phyloP scores from a whole-genome alignment of 2,797 vertebrate genomes.

The Artibeus jamaicensis region DNA sequence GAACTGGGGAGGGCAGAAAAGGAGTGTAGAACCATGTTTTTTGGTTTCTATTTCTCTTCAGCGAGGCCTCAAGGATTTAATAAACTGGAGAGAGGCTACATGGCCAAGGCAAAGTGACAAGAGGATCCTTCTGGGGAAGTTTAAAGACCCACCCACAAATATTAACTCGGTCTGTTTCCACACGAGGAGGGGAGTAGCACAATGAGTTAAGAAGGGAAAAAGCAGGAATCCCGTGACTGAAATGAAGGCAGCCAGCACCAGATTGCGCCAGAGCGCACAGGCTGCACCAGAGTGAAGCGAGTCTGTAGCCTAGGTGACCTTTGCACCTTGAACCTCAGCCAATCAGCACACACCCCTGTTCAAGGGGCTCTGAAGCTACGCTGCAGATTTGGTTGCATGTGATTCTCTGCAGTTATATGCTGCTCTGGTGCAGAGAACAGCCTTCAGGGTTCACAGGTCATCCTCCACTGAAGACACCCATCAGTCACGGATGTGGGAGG shows the following conservation, averaged over 20 bases:
- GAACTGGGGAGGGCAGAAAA: slow-evolving; percentile 79
- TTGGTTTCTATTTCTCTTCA: neutral
- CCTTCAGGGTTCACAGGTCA: neutral
- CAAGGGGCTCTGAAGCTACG: neutral
- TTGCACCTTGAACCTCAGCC: neutral
- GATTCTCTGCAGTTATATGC: neutral
- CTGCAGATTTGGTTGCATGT: accelerated
- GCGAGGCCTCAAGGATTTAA: neutral
- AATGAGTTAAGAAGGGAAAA: neutral
- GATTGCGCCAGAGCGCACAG: accelerated
- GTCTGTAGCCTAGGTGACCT: neutral
- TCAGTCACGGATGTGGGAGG: neutral
- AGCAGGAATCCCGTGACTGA: neutral
- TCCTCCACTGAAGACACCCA: neutral
- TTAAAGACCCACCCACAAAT: neutral
- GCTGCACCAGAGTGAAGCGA: accelerated
- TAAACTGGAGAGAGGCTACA: neutral
- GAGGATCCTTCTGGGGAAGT: neutral
- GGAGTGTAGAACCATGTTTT: neutral
- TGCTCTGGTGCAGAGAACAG: neutral
- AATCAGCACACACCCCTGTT: neutral
- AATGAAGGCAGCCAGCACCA: neutral
- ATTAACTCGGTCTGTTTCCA: neutral
- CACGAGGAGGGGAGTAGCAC: neutral
- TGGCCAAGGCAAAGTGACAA: neutral